Base-by-base conservation (phyloP, 92 coral and sea anemone genomes). In the Epizoanthus ramosus region DNA sequence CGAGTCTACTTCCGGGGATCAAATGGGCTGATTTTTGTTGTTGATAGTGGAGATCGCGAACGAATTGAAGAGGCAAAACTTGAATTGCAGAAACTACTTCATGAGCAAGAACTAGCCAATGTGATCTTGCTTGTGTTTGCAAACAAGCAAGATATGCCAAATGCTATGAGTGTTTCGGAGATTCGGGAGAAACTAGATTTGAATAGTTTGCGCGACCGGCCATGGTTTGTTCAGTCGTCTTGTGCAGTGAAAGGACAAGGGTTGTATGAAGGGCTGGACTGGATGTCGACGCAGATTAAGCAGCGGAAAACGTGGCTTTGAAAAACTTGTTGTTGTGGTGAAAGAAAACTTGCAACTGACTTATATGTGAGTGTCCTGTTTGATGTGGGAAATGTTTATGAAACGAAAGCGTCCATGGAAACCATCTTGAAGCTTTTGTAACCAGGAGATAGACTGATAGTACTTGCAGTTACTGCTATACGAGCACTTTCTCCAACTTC, bases 141-240 rank as follows among this genome's bases (percentile, higher is more conserved):
- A 31, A 96, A 96, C 74, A 96, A 96, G 71, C 98, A 96, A 84
- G 98, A 96, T 56, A 89, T 93, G 89, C 83, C 94, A n/a, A 68
- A 90, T 68, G 98, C 98, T 4, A 87, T 94, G 98, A 90, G 89
- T 70, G 88, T 94, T 23, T 85, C 98, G 21, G 98, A 96, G 83
- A 79, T 96, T 33, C 91, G 98, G 47, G 98, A 96, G 86, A 85
- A 91, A 86, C 97, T 96, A 71, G 91, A 87, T 63, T 77, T 96
- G 63, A 91, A 83, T 17, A 90, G 75, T 56, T 80, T 90, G 67
- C 95, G 97, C 67, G 88, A 92, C 5, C 66, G 96, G 52, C 88
- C 95, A 10, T 96, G 98, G 98, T 96, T 93, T 81, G 98, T 96
- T 4, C 98, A 96, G 25, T 91, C 95, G 5, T 88, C 98, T 63